Evolutionary conservation across 2,888 invertebrate species (phyloP).

Genomic region (Eupithecia dodoneata): DNA sequence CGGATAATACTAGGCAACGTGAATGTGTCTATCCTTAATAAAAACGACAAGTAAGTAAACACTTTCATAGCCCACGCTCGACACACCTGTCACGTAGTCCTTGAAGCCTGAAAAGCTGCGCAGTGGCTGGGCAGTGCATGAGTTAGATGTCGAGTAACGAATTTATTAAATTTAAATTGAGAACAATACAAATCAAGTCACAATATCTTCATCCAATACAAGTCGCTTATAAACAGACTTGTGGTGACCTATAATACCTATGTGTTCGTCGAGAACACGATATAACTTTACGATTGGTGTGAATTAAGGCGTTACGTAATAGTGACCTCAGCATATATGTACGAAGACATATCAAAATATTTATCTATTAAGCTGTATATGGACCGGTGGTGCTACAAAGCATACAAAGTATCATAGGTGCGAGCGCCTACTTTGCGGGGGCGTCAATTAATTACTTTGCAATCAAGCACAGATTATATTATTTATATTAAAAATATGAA

Average conservation of each 20-base stretch:
- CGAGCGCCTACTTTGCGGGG: too few species aligned
- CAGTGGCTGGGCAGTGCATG: too few species aligned
- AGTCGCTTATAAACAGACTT: too few species aligned
- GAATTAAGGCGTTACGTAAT: background rate
- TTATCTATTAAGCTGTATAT: background rate
- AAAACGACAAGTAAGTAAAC: conserved; percentile 94
- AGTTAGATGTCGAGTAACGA: too few species aligned
- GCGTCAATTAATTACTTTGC: too few species aligned
- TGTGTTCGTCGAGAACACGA: background rate
- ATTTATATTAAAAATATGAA: too few species aligned
- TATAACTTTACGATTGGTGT: background rate
- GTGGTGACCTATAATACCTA: background rate
- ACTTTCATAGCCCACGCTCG: background rate
- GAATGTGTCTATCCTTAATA: conserved; percentile 98
- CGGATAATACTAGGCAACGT: conserved; percentile 98
- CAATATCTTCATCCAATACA: too few species aligned
- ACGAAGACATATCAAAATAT: background rate
- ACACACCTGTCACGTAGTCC: background rate
- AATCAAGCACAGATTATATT: too few species aligned
- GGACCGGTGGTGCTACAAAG: too few species aligned
- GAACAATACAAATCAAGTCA: too few species aligned
- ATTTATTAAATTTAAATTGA: too few species aligned
- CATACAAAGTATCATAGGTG: too few species aligned
- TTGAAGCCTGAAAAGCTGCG: background rate
- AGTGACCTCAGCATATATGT: background rate